Conservation (phyloP, 2,797 vertebrate genomes). For the Gymnocypris eckloni region DNA sequence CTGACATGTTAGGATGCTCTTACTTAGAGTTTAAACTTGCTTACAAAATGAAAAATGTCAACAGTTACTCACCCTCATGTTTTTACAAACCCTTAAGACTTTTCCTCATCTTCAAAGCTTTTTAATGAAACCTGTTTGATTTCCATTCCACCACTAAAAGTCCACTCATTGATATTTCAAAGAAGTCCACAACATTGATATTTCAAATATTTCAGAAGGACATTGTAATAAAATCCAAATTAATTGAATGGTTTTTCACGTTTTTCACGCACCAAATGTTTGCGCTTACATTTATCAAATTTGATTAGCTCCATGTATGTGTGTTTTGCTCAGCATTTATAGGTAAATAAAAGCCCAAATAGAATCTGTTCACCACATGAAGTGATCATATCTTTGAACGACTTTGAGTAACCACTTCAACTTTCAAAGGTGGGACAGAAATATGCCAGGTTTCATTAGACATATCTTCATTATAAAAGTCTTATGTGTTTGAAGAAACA, state of each 20-base stretch:
- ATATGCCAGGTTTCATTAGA: neutral
- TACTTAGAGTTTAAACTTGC: neutral
- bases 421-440: neutral
- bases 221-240: neutral
- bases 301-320: neutral
- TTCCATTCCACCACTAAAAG: neutral
- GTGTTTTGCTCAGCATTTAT: neutral
- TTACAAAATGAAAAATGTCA: too few species aligned
- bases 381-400: neutral
- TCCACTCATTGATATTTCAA: neutral
- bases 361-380: neutral
- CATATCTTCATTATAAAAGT: neutral
- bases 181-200: too few species aligned
- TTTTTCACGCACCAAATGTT: neutral
- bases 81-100: neutral
- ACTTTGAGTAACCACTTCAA: neutral
- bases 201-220: neutral
- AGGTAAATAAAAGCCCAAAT: neutral
- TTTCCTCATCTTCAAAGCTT: neutral
- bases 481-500: neutral
- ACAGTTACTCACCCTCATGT: neutral
- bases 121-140: neutral
- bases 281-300: neutral
- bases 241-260: neutral
- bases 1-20: too few species aligned